Percentiles rank a stretch among this genome's conserved stretches.
phyloP scores from a whole-genome alignment of 2,888 invertebrate genomes.

The Lagria hirta region DNA sequence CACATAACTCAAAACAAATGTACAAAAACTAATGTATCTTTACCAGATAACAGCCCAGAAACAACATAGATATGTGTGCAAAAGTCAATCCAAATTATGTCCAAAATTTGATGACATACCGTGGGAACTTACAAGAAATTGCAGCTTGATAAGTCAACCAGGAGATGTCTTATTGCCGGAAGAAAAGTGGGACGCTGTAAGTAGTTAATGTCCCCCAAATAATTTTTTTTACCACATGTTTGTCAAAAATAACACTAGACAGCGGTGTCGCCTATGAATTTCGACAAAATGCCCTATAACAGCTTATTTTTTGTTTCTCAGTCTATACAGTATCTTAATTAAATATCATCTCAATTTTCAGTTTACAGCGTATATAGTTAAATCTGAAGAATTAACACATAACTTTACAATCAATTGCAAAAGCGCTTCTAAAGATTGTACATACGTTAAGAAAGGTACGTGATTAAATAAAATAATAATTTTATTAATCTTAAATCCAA shows the following conservation, averaged over 20 bases:
- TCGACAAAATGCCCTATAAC: too few species aligned
- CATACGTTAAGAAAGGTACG: conserved; percentile 20
- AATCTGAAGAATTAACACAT: conserved; percentile 23
- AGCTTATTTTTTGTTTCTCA: too few species aligned
- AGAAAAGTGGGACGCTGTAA: conserved; percentile 58
- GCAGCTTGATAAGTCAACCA: conserved; percentile 56
- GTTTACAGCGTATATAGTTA: conserved; percentile 28
- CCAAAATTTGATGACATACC: conserved; percentile 42
- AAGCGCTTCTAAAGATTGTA: conserved; percentile 18
- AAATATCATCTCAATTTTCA: too few species aligned
- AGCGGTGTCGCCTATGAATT: too few species aligned
- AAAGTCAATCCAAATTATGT: conserved; percentile 49
- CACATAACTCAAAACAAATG: conserved; percentile 4
- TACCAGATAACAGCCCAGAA: conserved; percentile 54
- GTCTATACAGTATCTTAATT: too few species aligned
- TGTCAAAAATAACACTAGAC: too few species aligned
- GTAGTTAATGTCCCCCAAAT: conserved; percentile 7
- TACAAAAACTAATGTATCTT: conserved; percentile 1
- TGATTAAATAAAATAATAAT: neutral
- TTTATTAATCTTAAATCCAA: neutral
- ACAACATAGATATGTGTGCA: conserved; percentile 55
- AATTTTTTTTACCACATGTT: conserved; percentile 3
- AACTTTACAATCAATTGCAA: conserved; percentile 22
- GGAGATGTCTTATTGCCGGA: conserved; percentile 58
- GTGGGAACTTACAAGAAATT: conserved; percentile 54